Base-by-base conservation (phyloP, 2,113 vertebrate genomes). In the Oryzias woworae region DNA sequence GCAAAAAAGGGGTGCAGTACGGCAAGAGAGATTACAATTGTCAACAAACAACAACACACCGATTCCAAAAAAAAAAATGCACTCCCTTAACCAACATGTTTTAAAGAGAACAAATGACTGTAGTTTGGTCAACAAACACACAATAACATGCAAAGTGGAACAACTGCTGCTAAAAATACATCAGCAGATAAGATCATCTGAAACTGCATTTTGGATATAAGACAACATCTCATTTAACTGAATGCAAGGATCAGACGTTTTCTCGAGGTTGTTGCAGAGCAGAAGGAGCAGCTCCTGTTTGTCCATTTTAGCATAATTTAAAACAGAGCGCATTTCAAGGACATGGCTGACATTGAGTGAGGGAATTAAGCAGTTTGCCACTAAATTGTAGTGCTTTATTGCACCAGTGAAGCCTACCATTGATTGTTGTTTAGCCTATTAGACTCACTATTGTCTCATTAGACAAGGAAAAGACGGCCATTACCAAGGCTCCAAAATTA, bases 381-480 rank as follows among this genome's bases (percentile, higher is more conserved):
- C 80, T 70, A 81, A 84, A 80, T 83, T 46, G 17, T 60, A 59
- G 49, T 7, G 42, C 60, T 75, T 84, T 74, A 79, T 78, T 77
- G 73, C 59, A 44, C 14, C 15, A 12, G 52, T 62, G 59, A 73
- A 64, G 71, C 69, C 62, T 54, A 60, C 52, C 24, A 46, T 47
- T 69, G 69, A 63, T 81, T 78, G 75, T 69, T 78, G 58, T 82
- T 81, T 42, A 42, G 66, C 14, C 79, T 26, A 78, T 77, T 78
- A 84, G 63, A 23, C n/a, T 68, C 76, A 71, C 60, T 81, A 81
- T 77, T 66, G 78, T 47, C 71, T 85, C 71, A 82, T 87, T 78
- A 78, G 59, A 24, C 50, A 66, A 50, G 43, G 44, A 50, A 60
- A 50, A 24, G 28, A 57, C 62, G 17, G 47, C 24, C 49, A 62